Base-by-base conservation (phyloP, 1,140 invertebrate genomes). In the Papilio dardanus region DNA sequence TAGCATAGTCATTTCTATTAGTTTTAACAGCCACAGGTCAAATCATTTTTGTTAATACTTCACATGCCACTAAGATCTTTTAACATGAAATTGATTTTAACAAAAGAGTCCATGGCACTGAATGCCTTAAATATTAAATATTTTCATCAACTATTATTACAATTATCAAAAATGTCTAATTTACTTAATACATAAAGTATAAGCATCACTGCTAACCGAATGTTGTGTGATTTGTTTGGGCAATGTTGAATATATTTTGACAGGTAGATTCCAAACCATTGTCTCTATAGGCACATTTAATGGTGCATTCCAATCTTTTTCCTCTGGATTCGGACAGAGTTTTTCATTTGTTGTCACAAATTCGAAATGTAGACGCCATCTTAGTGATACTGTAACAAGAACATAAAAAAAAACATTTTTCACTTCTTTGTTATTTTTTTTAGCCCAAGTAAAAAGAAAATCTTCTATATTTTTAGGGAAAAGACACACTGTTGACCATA, bases 241-340 rank as follows among this genome's bases (percentile, higher is more conserved):
- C 78, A 97, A 96, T 2, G 98, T 98, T 0, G 98, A 97, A 94
- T 98, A 98, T 66, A 99, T 96, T 85, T 97, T 97, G 58, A 99
- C 96, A 3, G 98, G 98, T 31, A 99, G 94, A 94, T 99, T 98
- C 99, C 99, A 99, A 2, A 99, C 96, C 98, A 99, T 99, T 10
- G 98, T 99, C 93, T 99, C 98, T 73, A 99, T 98, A 24, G 98
- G 96, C 16, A 99, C 92, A 77, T 96, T 95, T 6, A 96, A 93
- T 0, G 98, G 98, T 21, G 97, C 98, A 83, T 96, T 96, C 96
- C 98, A 98, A 74, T 95, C 95, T 33, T 92, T 92, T 50, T 95
- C 93, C 66, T 93, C 90, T 24, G 78, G 76, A 24, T 83, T 87
- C 1, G 85, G 95, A 84, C 90, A 86, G 94, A 81, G 93, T 46